Conservation (phyloP, 2,888 invertebrate genomes). For the Rotaria macrura region DNA sequence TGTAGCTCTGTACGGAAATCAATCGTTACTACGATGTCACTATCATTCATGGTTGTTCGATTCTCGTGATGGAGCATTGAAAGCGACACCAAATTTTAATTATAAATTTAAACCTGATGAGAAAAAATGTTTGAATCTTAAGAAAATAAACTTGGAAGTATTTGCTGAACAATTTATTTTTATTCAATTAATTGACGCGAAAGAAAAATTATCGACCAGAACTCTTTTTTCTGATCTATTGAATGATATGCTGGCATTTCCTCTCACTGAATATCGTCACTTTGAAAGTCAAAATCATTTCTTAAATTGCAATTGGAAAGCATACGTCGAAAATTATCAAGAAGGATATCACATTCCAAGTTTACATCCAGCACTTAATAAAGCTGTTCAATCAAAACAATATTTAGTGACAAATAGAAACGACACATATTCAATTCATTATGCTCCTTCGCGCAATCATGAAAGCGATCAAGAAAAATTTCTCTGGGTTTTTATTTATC, state of each 20-base stretch:
- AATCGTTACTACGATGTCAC: neutral
- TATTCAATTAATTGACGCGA: neutral
- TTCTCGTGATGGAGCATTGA: neutral
- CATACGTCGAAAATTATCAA: neutral
- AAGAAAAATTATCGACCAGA: neutral
- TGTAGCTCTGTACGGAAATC: neutral
- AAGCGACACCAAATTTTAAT: neutral
- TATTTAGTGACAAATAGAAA: neutral
- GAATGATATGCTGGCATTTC: neutral
- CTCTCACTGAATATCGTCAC: neutral
- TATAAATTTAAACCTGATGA: neutral
- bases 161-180: neutral
- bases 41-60: neutral
- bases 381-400: neutral
- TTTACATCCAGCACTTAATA: neutral
- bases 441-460: neutral
- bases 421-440: neutral
- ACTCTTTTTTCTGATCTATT: neutral
- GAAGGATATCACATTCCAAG: neutral
- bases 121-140: neutral
- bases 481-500: neutral
- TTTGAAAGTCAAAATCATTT: neutral
- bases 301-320: neutral
- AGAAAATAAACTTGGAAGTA: neutral
- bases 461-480: neutral